Evolutionary conservation across 23 tunicate genomes (phyloP).

Genomic region (Oikopleura dioica): DNA sequence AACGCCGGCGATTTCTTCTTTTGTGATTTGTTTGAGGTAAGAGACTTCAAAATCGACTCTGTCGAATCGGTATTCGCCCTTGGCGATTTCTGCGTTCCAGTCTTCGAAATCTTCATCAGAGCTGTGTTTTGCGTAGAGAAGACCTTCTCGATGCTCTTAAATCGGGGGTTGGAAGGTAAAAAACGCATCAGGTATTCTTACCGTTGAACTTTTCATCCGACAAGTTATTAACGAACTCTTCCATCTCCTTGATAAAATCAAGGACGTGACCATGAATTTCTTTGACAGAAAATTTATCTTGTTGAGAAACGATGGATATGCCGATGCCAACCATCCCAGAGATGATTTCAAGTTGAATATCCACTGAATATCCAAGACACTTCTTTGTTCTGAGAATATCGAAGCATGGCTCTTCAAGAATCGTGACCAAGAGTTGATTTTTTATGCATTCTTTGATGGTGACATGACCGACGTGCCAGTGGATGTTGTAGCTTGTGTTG

Average conservation of each 20-base stretch:
- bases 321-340: slow-evolving; percentile 34
- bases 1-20: background rate
- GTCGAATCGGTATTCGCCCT: background rate
- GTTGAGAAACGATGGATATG: slow-evolving; percentile 34
- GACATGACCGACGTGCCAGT: slow-evolving; percentile 9
- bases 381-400: slow-evolving; percentile 48
- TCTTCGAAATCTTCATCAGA: background rate
- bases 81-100: background rate
- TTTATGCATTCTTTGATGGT: background rate
- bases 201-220: background rate
- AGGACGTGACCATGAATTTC: slow-evolving; percentile 12
- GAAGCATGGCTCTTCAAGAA: slow-evolving; percentile 63
- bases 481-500: slow-evolving; percentile 29
- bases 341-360: slow-evolving; percentile 20
- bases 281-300: slow-evolving; percentile 55
- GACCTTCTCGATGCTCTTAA: background rate
- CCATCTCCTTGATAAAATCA: slow-evolving; percentile 14
- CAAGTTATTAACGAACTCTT: background rate
- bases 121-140: background rate
- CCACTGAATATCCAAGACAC: slow-evolving; percentile 58
- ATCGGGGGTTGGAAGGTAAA: background rate
- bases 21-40: background rate
- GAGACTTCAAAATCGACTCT: background rate
- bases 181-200: no score
- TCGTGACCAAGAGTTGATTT: slow-evolving; percentile 16